A percentile compares a stretch with the other conserved stretches of the same genome.
Conservation (phyloP, 2,113 vertebrate genomes). For the Eudyptes chrysolophus region DNA sequence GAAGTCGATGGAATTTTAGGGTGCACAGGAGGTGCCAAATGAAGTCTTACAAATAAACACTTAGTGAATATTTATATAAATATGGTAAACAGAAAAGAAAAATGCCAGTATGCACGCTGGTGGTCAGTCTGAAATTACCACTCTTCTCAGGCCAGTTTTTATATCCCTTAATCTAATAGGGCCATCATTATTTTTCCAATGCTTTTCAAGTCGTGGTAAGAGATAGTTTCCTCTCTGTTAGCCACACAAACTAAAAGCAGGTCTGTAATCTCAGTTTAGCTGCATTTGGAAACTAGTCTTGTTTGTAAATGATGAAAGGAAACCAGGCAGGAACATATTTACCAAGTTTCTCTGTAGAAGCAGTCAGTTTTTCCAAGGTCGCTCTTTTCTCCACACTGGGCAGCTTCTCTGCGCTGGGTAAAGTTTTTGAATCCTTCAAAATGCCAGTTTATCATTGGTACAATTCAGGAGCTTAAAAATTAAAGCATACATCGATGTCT, state of each 20-base stretch:
- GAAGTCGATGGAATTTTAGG: neutral
- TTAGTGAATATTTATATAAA: neutral
- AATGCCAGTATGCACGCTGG: neutral
- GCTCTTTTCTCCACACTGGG: neutral
- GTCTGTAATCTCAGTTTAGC: constrained; percentile 8
- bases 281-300: neutral
- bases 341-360: neutral
- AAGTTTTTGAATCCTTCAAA: neutral
- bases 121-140: neutral
- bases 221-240: neutral
- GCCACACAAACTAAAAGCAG: neutral
- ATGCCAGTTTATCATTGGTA: neutral
- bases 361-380: neutral
- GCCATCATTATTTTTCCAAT: neutral
- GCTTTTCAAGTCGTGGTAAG: neutral
- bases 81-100: neutral
- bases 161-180: neutral
- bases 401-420: neutral
- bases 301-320: neutral
- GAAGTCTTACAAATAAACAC: neutral
- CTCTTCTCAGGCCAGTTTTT: neutral
- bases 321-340: neutral
- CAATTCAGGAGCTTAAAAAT: neutral
- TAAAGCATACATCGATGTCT: neutral
- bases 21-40: neutral